Percentiles rank a stretch among this genome's conserved stretches.
phyloP scores from a whole-genome alignment of 2,797 vertebrate species.

The Steatocranus sp. region DNA sequence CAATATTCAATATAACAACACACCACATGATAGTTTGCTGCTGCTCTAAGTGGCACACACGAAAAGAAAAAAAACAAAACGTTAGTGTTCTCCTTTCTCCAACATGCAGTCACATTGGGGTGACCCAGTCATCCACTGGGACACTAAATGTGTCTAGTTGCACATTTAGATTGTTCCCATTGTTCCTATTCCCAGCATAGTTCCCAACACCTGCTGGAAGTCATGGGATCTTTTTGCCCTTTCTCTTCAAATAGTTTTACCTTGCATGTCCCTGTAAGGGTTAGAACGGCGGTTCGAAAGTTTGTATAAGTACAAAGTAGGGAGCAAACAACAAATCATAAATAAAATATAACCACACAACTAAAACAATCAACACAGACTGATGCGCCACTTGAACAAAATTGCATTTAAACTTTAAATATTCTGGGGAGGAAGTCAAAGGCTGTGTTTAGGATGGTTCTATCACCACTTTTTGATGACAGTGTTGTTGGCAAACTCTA shows the following conservation, averaged over 20 bases:
- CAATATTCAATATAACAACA: background rate
- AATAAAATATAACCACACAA: background rate
- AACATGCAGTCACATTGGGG: constrained; percentile 28
- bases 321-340: background rate
- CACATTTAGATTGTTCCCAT: constrained; percentile 1
- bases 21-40: background rate
- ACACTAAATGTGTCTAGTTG: constrained; percentile 40
- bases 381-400: background rate
- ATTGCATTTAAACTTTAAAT: background rate
- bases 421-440: background rate
- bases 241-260: constrained; percentile 13
- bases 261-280: background rate
- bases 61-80: background rate
- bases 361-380: background rate
- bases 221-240: constrained; percentile 38
- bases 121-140: constrained; percentile 41
- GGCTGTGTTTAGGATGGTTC: background rate
- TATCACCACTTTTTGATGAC: background rate
- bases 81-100: background rate
- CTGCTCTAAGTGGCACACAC: background rate
- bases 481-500: background rate
- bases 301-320: background rate
- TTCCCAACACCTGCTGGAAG: constrained; percentile 5
- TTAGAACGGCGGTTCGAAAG: background rate
- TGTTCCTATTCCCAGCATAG: constrained; percentile 19